Evolutionary conservation across 2,888 invertebrate species (phyloP).

Genomic region (Eupithecia tripunctaria): DNA sequence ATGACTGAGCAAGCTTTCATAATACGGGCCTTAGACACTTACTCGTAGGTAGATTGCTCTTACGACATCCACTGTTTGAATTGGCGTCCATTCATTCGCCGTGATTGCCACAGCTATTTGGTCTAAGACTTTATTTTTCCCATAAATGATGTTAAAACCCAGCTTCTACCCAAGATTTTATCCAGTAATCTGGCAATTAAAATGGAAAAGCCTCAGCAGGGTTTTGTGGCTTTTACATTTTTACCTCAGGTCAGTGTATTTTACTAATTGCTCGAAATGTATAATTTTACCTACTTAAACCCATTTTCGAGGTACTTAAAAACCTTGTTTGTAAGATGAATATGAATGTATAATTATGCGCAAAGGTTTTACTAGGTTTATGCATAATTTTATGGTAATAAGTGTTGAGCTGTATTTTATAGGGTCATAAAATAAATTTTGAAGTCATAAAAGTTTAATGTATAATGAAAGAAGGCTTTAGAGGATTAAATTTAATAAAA

Average conservation of each 20-base stretch:
- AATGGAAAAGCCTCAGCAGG: not conserved
- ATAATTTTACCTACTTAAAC: conserved; percentile 10
- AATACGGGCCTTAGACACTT: too few species aligned
- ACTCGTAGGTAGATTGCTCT: too few species aligned
- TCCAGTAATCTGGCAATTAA: not conserved
- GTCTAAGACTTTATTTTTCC: too few species aligned
- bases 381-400: conserved; percentile 29
- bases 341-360: conserved; percentile 37
- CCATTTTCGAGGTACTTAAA: conserved; percentile 30
- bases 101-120: too few species aligned
- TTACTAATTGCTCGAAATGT: conserved; percentile 6
- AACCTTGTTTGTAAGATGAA: conserved; percentile 34
- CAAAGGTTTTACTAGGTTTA: conserved; percentile 31
- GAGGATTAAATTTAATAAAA: not conserved
- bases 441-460: conserved; percentile 2
- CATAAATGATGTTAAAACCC: too few species aligned
- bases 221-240: not conserved
- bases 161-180: not conserved
- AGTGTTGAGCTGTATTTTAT: conserved; percentile 29
- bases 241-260: not conserved
- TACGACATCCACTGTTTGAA: too few species aligned
- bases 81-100: too few species aligned
- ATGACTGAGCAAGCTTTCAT: too few species aligned
- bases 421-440: conserved; percentile 19
- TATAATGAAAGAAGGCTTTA: not conserved